Conservation (phyloP, 2,888 invertebrate species). For the Pycnomerus fuliginosus region DNA sequence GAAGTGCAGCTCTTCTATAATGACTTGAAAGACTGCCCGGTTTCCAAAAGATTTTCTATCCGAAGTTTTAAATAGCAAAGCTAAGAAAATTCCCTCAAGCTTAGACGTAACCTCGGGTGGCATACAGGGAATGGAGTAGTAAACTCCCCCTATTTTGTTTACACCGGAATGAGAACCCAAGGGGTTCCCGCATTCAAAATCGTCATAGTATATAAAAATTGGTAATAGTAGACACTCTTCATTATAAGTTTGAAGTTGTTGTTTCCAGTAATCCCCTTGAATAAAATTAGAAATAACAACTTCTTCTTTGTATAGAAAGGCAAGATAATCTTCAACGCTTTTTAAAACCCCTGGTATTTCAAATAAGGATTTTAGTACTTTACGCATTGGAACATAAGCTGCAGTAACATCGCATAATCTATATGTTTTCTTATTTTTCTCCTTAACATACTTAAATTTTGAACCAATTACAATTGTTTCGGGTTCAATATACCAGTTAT, state of each 20-base stretch:
- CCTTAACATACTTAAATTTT: neutral
- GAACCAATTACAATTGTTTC: neutral
- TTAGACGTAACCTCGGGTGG: neutral
- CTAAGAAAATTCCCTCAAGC: neutral
- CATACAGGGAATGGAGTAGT: no score
- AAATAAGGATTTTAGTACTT: neutral
- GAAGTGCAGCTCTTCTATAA: neutral
- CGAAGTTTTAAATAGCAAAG: neutral
- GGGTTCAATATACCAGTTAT: neutral
- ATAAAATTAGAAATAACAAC: neutral
- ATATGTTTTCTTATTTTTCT: neutral
- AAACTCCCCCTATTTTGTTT: neutral
- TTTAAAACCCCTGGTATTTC: neutral
- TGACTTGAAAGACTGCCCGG: neutral
- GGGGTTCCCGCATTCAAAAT: conserved; percentile 4
- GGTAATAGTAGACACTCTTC: no score
- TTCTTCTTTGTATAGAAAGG: neutral
- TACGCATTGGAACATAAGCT: neutral
- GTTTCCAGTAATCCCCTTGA: neutral
- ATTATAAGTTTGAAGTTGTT: neutral
- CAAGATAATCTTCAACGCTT: neutral
- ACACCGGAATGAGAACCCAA: neutral
- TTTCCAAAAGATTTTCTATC: neutral
- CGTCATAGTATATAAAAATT: conserved; percentile 11
- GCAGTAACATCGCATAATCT: neutral